These are phyloP conservation scores for Apamea crenata DNA, from an alignment of 2,888 invertebrate genomes.

Conservation along the genomic window DNA sequence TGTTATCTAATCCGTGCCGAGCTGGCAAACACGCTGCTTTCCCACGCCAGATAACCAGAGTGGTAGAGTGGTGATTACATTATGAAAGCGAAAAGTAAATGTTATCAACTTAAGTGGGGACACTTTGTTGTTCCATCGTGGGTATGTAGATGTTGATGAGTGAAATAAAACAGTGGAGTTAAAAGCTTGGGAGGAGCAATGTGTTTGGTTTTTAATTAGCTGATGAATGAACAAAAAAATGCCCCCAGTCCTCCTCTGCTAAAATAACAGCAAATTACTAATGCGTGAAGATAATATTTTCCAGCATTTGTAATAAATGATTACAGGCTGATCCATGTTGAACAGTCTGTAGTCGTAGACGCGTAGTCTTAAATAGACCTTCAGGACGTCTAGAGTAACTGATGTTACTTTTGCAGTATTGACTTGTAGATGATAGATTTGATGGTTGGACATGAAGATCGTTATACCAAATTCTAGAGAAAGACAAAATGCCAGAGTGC, in stretches of 20 bases:
- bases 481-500: neutral
- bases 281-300: neutral
- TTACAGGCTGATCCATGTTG: neutral
- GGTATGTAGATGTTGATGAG: neutral
- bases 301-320: neutral
- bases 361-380: too few species aligned
- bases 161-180: conserved; percentile 39
- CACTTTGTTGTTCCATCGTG: conserved; percentile 39
- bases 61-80: conserved; percentile 74
- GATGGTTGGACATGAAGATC: neutral
- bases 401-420: neutral
- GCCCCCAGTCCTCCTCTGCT: neutral
- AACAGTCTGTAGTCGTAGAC: too few species aligned
- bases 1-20: conserved; percentile 75
- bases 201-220: conserved; percentile 22
- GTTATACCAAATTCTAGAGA: neutral
- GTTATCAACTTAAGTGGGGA: conserved; percentile 64
- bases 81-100: conserved; percentile 66
- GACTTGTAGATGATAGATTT: neutral
- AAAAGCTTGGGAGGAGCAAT: conserved; percentile 21
- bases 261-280: neutral
- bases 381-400: neutral
- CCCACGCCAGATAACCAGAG: conserved; percentile 80
- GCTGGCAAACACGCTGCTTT: conserved; percentile 73
- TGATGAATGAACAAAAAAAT: neutral